Evolutionary conservation across 1,140 invertebrate genomes (phyloP).

Genomic region (Bombus confusus): DNA sequence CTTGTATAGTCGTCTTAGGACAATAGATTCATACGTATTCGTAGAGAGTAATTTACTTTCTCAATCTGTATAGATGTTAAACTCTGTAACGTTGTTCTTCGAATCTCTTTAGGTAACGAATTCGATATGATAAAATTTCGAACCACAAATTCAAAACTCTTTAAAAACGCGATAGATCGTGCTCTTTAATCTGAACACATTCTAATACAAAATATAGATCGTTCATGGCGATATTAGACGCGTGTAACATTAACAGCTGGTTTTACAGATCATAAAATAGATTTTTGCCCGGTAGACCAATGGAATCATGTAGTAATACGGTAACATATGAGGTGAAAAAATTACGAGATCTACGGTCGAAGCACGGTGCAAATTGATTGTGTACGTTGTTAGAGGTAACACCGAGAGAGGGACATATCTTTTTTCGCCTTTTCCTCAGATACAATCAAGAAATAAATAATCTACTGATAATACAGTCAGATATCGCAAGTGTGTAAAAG

Average conservation of each 20-base stretch:
- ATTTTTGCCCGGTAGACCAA: slow-evolving; percentile 13
- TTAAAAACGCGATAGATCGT: no score
- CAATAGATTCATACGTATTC: no score
- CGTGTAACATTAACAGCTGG: slow-evolving; percentile 19
- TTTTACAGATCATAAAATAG: slow-evolving; percentile 42
- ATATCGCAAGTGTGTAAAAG: background rate
- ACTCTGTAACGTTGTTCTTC: no score
- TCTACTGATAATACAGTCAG: slow-evolving; percentile 8
- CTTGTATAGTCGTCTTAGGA: no score
- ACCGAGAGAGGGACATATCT: background rate
- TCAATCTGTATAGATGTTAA: no score
- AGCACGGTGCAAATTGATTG: background rate
- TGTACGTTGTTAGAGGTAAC: background rate
- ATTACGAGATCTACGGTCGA: slow-evolving; percentile 4
- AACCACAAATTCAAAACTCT: no score
- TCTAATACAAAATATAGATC: slow-evolving; percentile 28
- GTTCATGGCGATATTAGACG: background rate
- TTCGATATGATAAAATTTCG: no score
- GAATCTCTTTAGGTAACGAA: no score
- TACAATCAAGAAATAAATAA: background rate
- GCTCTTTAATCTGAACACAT: background rate
- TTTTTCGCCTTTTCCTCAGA: slow-evolving; percentile 1
- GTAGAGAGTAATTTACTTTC: no score
- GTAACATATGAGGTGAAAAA: background rate
- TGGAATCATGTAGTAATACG: background rate